A percentile compares a stretch with the other conserved stretches of the same genome.
These are phyloP conservation scores for Mormyrus proboscirostris DNA, from an alignment of 2,797 vertebrate genomes.

Conservation along the genomic window DNA sequence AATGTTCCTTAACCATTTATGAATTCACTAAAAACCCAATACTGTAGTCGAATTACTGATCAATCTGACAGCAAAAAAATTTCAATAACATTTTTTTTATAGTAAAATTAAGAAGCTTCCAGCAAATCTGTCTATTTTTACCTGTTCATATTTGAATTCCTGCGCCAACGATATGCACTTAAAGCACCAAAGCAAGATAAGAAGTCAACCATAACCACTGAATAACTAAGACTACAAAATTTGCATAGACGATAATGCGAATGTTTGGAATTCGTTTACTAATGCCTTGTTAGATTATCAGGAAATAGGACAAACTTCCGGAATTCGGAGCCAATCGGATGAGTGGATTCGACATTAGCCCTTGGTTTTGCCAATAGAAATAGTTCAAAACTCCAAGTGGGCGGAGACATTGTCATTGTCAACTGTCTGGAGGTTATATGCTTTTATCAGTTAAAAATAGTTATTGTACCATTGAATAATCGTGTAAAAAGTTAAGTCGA, in stretches of 20 bases:
- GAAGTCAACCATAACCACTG: not conserved
- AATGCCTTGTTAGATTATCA: conserved; percentile 24
- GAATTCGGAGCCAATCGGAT: conserved; percentile 44
- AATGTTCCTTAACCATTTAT: not conserved
- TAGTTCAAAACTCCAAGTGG: conserved; percentile 5
- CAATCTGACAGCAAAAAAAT: not conserved
- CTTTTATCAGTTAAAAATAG: not conserved
- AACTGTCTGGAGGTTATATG: conserved; percentile 28
- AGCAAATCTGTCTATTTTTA: not conserved
- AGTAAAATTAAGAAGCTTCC: not conserved
- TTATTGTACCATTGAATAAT: not conserved
- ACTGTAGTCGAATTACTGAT: not conserved
- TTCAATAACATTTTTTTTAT: not conserved
- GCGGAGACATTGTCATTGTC: conserved; percentile 28
- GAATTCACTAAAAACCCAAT: not conserved
- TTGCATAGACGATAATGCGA: not conserved
- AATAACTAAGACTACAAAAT: not conserved
- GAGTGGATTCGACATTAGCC: not conserved
- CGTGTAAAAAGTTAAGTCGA: conserved; percentile 16
- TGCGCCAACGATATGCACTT: not conserved
- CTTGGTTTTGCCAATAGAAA: conserved; percentile 45
- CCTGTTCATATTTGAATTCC: not conserved
- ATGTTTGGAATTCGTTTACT: conserved; percentile 29
- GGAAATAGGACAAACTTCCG: not conserved
- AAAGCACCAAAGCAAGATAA: not conserved